Evolutionary conservation across 2,113 vertebrate species (phyloP), one percentile per base, ranked within the genome.

Genomic region (Synodontis membranacea): DNA sequence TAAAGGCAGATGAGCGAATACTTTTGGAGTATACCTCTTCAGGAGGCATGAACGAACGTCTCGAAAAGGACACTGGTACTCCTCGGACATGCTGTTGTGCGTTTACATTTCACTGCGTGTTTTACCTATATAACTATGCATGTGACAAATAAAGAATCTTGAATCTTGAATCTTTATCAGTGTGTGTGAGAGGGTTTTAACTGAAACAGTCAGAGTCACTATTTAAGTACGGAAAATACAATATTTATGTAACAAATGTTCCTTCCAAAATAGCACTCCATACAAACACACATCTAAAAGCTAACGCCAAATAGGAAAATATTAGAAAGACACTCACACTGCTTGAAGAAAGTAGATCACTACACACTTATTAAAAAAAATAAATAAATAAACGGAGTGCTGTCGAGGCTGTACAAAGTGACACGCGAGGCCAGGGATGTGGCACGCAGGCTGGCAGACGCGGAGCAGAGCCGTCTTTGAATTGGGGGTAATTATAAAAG

Each of bases 401-500:
- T 81, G 82, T 37, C 90, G 46, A 39, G 39, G 39, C 42, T 54
- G 60, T 17, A 84, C 72, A 88, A 85, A 85, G 81, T 25, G 8
- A 75, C 86, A 21, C 46, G 64, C 83, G 34, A 58, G 56, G 70
- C 80, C 21, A 58, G n/a, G 64, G 50, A 86, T 17, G 56, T 72
- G 60, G 56, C 84, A 62, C 23, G 17, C 28, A 44, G 60, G 54
- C 83, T 58, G 83, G 86, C 88, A 90, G 39, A 4, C 39, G 83
- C 86, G 90, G 88, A 89, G 84, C 28, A 52, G 75, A 85, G 64
- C 87, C 83, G 87, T 92, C 89, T 94, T 93, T 92, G 90, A 94
- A 37, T 93, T 88, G 88, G 89, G 89, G 85, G 90, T 91, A 94
- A 95, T 94, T 93, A 94, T 93, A 93, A 93, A 89, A 90, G 87